phyloP scores from a whole-genome alignment of 2,113 vertebrate species.

The Sclerurus mexicanus region DNA sequence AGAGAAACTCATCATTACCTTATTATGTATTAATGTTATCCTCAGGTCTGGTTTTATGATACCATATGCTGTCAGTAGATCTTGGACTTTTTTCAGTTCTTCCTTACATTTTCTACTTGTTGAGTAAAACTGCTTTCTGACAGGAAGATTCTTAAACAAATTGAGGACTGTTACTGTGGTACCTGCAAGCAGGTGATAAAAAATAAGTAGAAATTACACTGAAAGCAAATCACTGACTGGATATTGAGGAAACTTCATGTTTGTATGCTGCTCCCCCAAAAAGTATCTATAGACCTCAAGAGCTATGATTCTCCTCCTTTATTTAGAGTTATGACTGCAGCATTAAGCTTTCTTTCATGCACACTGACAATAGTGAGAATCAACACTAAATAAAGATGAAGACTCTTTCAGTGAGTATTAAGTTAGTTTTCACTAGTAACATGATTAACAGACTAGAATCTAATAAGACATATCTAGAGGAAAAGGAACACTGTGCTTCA shows the following conservation, averaged over 20 bases:
- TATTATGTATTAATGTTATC: conserved; percentile 89
- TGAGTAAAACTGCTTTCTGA: conserved; percentile 93
- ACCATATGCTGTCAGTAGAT: conserved; percentile 87
- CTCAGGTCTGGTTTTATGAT: conserved; percentile 91
- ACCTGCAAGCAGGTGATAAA: conserved; percentile 72
- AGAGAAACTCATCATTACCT: conserved; percentile 71
- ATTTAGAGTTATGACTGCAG: not conserved
- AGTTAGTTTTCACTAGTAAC: not conserved
- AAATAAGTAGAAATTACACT: not conserved
- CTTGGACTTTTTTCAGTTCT: conserved; percentile 90
- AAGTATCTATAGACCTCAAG: not conserved
- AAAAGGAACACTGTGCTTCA: not conserved
- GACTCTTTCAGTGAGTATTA: not conserved
- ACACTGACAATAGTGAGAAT: not conserved
- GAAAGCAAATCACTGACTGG: not conserved
- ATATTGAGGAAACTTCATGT: not conserved
- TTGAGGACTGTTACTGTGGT: conserved; percentile 88
- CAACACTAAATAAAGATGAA: not conserved
- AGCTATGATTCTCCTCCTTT: not conserved
- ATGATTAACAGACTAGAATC: not conserved
- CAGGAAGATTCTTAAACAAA: conserved; percentile 94
- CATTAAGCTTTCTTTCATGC: not conserved
- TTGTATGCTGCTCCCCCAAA: not conserved
- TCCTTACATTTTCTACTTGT: conserved; percentile 91
- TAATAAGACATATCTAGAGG: not conserved